Evolutionary conservation across 2,113 vertebrate genomes (phyloP).

Genomic region (Phalacrocorax pelagicus): DNA sequence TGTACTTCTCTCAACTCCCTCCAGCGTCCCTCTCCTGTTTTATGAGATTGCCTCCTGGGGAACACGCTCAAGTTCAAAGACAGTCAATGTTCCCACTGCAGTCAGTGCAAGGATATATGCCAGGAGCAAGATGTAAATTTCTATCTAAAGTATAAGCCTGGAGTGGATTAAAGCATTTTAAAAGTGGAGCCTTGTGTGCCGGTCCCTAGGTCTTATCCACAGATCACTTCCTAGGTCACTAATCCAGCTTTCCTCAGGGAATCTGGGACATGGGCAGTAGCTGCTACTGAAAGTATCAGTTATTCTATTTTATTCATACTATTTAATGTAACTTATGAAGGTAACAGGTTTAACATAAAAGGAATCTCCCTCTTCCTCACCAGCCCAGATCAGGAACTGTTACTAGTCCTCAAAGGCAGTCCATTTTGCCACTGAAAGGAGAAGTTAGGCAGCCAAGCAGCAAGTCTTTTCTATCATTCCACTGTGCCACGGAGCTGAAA

Average conservation of each 20-base stretch:
- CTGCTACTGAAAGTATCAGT: neutral
- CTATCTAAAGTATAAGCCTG: neutral
- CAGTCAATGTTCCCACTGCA: slow-evolving; percentile 29
- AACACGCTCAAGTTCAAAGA: neutral
- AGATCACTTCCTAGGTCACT: neutral
- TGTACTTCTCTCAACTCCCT: neutral
- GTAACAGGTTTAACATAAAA: neutral
- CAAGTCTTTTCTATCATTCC: neutral
- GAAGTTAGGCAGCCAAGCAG: neutral
- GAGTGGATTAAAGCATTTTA: neutral
- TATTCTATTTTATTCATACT: neutral
- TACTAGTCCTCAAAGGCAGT: neutral
- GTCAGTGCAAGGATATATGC: neutral
- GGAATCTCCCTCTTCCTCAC: neutral
- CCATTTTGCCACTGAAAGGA: neutral
- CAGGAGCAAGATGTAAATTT: neutral
- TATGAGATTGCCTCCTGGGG: slow-evolving; percentile 33
- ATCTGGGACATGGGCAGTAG: neutral
- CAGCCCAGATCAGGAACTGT: neutral
- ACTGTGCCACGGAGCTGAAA: neutral
- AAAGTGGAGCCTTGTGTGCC: neutral
- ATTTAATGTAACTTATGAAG: neutral
- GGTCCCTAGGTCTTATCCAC: neutral
- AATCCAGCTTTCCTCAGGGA: neutral
- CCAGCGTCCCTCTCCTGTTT: neutral